Evolutionary conservation across 2,797 vertebrate genomes (phyloP).

Genomic region (Eulemur coronatus): DNA sequence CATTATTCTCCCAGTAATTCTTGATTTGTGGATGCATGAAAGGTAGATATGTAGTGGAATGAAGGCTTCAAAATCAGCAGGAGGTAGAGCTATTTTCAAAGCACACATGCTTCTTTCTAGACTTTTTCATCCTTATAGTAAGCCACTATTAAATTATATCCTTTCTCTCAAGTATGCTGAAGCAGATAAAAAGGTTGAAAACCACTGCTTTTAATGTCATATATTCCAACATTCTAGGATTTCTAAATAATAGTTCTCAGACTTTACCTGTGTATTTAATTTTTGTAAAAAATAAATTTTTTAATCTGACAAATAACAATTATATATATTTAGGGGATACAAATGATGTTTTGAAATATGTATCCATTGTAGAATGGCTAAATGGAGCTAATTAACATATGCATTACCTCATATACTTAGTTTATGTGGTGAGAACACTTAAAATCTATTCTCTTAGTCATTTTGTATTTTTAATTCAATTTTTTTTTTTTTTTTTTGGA

Average conservation of each 20-base stretch:
- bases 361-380: neutral
- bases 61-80: neutral
- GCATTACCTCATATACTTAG: neutral
- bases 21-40: neutral
- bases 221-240: neutral
- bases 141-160: neutral
- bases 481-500: neutral
- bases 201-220: neutral
- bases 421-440: neutral
- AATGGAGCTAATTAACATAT: neutral
- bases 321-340: neutral
- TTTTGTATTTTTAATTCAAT: neutral
- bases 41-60: neutral
- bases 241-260: conserved; percentile 16
- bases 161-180: neutral
- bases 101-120: neutral
- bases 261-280: neutral
- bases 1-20: neutral
- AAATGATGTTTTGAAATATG: neutral
- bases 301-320: neutral
- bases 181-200: neutral
- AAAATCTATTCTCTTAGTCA: neutral
- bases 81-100: neutral
- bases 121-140: neutral
- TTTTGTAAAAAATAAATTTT: neutral